These are phyloP conservation scores for Nasonia giraulti DNA, from an alignment of 1,140 invertebrate species.

Conservation along the genomic window DNA sequence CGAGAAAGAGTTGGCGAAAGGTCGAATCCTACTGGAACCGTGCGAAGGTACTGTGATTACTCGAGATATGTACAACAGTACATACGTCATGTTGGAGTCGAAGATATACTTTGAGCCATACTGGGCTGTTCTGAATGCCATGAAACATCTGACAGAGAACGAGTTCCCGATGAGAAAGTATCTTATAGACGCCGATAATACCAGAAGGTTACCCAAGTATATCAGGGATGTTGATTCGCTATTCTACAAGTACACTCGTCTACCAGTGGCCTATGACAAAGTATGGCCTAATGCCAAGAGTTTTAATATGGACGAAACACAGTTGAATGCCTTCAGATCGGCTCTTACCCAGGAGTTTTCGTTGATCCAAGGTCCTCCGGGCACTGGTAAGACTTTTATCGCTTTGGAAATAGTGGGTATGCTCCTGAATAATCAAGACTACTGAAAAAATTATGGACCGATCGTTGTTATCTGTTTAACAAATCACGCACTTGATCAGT, in stretches of 20 bases:
- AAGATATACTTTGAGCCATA: slow-evolving; percentile 83
- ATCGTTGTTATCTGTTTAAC: slow-evolving; percentile 89
- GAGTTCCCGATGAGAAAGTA: slow-evolving; percentile 60
- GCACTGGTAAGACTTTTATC: slow-evolving; percentile 86
- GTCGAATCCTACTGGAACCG: not conserved
- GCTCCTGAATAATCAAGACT: slow-evolving; percentile 75
- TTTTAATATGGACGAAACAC: slow-evolving; percentile 75
- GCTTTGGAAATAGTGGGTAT: slow-evolving; percentile 80
- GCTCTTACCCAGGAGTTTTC: slow-evolving; percentile 79
- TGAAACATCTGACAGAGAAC: slow-evolving; percentile 74
- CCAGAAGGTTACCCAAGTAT: not conserved
- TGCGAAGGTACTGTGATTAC: not conserved
- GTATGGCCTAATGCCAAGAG: slow-evolving; percentile 51
- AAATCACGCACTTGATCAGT: slow-evolving; percentile 93
- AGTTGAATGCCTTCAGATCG: slow-evolving; percentile 76
- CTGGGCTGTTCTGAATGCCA: slow-evolving; percentile 77
- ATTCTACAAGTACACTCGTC: not conserved
- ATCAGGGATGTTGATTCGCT: not conserved
- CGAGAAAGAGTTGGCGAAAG: not conserved
- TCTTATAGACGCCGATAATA: not conserved
- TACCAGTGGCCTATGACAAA: not conserved
- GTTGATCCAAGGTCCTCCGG: slow-evolving; percentile 75
- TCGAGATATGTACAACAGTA: slow-evolving; percentile 59
- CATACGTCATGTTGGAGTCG: slow-evolving; percentile 79
- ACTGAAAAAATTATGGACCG: slow-evolving; percentile 67